Evolutionary conservation across 92 coral and sea anemone species (phyloP).

Genomic region (Epizoanthus stellaris): DNA sequence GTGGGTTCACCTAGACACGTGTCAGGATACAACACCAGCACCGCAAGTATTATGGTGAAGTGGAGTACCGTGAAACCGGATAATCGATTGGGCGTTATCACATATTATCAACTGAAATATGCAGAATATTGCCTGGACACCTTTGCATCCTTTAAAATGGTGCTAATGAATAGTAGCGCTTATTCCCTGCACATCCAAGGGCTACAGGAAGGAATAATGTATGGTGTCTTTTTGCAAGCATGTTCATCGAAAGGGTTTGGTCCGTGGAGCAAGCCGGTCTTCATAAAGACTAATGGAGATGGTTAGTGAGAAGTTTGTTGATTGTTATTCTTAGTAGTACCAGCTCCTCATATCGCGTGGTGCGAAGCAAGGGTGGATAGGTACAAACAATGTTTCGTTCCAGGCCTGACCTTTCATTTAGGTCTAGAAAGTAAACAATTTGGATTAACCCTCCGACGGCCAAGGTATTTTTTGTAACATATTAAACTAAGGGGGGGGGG

Average conservation of each 20-base stretch:
- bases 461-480: too few species aligned
- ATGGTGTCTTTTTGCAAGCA: not conserved
- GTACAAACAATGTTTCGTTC: too few species aligned
- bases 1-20: not conserved
- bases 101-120: not conserved
- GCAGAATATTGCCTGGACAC: not conserved
- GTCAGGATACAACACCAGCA: conserved; percentile 10
- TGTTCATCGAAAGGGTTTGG: conserved; percentile 4
- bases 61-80: conserved; percentile 11
- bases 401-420: too few species aligned
- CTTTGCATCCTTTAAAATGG: not conserved
- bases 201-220: not conserved
- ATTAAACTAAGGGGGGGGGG: too few species aligned
- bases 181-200: not conserved
- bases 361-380: too few species aligned
- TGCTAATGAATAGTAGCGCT: not conserved
- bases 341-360: too few species aligned
- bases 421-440: too few species aligned
- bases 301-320: not conserved
- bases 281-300: not conserved
- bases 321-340: not conserved
- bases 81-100: not conserved
- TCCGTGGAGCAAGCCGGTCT: not conserved
- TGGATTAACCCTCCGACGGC: too few species aligned
- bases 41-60: conserved; percentile 2